Evolutionary conservation across 2,797 vertebrate genomes (phyloP).

Genomic region (Eospalax fontanierii): DNA sequence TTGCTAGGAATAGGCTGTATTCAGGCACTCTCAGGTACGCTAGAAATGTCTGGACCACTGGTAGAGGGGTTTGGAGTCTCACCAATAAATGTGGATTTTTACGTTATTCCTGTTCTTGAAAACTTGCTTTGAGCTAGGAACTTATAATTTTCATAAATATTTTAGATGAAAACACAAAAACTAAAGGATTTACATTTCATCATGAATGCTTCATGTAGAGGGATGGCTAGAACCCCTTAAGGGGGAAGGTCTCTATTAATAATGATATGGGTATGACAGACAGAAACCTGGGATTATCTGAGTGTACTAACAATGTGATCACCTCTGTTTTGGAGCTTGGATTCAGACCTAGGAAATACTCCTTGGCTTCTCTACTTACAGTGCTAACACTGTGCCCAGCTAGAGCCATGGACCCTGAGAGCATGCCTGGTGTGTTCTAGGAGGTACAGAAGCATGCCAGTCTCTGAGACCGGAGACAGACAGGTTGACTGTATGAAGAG

Average conservation of each 20-base stretch:
- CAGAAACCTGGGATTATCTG: not conserved
- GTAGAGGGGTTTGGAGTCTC: too few species aligned
- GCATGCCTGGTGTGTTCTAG: too few species aligned
- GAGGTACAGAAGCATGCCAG: not conserved
- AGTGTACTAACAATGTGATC: not conserved
- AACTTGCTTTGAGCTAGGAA: not conserved
- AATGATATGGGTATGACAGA: not conserved
- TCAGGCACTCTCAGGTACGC: too few species aligned
- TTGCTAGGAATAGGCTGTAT: too few species aligned
- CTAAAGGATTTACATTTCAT: not conserved
- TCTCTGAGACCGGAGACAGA: not conserved
- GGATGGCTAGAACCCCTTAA: not conserved
- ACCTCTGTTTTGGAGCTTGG: rapidly evolving
- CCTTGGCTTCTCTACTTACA: not conserved
- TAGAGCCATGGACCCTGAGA: not conserved
- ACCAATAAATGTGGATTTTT: not conserved
- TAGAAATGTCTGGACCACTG: too few species aligned
- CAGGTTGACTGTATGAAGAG: not conserved
- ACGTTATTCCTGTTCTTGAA: not conserved
- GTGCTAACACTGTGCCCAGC: too few species aligned
- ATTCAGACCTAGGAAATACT: not conserved
- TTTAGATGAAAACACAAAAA: not conserved
- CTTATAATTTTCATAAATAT: not conserved
- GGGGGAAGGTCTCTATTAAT: not conserved
- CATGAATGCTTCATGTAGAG: not conserved